Evolutionary conservation across 2,113 vertebrate genomes (phyloP).

Genomic region (Gasterosteus nipponicus): DNA sequence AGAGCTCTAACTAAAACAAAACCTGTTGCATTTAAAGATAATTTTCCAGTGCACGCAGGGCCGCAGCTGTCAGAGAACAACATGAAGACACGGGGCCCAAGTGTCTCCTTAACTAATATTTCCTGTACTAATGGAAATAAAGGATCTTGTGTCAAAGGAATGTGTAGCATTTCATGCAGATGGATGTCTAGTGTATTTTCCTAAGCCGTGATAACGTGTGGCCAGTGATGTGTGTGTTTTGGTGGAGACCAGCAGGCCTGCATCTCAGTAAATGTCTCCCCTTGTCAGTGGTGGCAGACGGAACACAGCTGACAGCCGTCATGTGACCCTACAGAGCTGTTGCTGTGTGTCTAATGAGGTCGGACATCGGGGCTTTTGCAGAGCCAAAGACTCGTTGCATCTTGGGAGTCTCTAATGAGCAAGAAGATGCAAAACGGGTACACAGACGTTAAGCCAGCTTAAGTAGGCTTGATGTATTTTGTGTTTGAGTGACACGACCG

Average conservation of each 20-base stretch:
- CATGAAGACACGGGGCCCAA: background rate
- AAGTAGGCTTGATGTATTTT: conserved; percentile 55
- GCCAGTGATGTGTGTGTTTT: conserved; percentile 30
- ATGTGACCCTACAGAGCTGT: conserved; percentile 20
- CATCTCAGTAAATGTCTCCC: conserved; percentile 56
- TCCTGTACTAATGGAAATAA: conserved; percentile 53
- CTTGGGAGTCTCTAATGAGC: background rate
- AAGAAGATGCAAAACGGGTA: background rate
- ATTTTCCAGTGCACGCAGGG: background rate
- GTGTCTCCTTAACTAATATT: conserved; percentile 40
- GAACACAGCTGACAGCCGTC: conserved; percentile 60
- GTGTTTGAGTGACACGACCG: conserved; percentile 48
- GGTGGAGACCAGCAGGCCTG: conserved; percentile 55
- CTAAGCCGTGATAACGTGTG: conserved; percentile 36
- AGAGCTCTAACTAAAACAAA: background rate
- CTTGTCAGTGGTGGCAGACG: conserved; percentile 57
- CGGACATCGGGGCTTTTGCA: conserved; percentile 20
- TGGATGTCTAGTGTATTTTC: conserved; percentile 51
- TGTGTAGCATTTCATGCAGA: conserved; percentile 36
- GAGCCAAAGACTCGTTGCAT: conserved; percentile 1
- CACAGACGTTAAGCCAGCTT: conserved; percentile 36
- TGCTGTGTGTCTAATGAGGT: conserved; percentile 36
- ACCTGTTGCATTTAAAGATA: background rate
- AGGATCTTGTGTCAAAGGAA: conserved; percentile 53
- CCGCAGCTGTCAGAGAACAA: conserved; percentile 2